phyloP scores from a whole-genome alignment of 2,113 vertebrate species.

The Picathartes gymnocephalus region DNA sequence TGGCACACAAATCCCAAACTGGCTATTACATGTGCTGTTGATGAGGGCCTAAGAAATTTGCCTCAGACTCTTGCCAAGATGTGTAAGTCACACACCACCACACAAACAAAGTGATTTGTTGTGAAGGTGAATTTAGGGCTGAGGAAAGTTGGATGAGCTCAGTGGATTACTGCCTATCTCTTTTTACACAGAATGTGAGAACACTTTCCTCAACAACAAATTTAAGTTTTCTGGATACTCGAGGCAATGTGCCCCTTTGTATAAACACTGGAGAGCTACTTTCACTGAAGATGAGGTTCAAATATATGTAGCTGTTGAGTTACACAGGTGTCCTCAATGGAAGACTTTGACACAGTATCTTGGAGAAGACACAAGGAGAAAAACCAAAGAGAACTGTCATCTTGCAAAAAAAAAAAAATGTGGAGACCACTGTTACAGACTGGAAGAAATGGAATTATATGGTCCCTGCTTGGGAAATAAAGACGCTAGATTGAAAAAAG shows the following conservation, averaged over 20 bases:
- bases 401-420: neutral
- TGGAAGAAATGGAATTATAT: neutral
- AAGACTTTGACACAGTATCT: neutral
- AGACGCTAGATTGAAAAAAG: neutral
- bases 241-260: neutral
- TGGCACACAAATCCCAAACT: neutral
- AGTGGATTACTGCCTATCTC: neutral
- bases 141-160: neutral
- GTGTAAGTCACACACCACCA: neutral
- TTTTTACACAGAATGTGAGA: neutral
- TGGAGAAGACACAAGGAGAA: neutral
- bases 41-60: neutral
- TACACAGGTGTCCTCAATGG: neutral
- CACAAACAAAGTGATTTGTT: neutral
- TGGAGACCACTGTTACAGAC: accelerated
- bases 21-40: neutral
- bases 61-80: neutral
- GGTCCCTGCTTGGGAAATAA: neutral
- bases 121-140: neutral
- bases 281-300: neutral
- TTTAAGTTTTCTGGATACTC: neutral
- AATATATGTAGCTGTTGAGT: neutral
- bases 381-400: neutral
- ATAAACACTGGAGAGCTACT: neutral
- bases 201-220: neutral